Evolutionary conservation across 2,797 vertebrate genomes (phyloP).

Genomic region (Scleropages formosus): DNA sequence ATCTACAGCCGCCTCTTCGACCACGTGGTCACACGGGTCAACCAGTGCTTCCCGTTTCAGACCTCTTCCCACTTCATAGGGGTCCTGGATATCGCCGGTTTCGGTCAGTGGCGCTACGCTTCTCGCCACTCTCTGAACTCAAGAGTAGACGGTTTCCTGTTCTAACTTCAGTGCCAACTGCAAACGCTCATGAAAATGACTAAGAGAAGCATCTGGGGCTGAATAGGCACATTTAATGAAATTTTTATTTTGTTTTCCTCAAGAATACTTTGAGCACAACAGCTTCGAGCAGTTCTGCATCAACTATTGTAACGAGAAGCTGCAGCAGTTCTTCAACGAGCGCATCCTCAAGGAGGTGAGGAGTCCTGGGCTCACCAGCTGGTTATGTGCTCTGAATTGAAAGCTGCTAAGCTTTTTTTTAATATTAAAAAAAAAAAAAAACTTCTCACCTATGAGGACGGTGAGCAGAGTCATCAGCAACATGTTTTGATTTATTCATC

Average conservation of each 20-base stretch:
- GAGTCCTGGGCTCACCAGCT: conserved; percentile 15
- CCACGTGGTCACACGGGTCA: conserved; percentile 95
- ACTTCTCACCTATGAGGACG: too few relatives aligned
- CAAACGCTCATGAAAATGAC: background rate
- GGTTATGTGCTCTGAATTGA: background rate
- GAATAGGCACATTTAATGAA: background rate
- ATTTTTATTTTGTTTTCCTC: conserved; percentile 36
- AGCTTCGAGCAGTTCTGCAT: conserved; percentile 99
- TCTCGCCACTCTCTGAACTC: too few relatives aligned
- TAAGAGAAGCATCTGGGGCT: background rate
- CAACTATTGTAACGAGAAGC: conserved; percentile 99
- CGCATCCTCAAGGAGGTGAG: conserved; percentile 96
- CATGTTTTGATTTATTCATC: too few relatives aligned
- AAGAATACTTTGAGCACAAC: conserved; percentile 99
- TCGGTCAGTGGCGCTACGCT: conserved; percentile 77
- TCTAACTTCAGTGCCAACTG: too few relatives aligned
- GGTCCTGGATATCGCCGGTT: conserved; percentile 96
- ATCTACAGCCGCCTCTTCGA: conserved; percentile 96
- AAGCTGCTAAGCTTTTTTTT: too few relatives aligned
- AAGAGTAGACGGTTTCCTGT: background rate
- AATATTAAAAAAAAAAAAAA: too few relatives aligned
- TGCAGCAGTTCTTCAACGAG: conserved; percentile 99
- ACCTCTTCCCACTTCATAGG: conserved; percentile 91
- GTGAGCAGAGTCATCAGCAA: too few relatives aligned
- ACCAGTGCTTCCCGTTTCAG: conserved; percentile 95